Base-by-base conservation (phyloP, 1,140 invertebrate genomes). In the Zophobas morio region DNA sequence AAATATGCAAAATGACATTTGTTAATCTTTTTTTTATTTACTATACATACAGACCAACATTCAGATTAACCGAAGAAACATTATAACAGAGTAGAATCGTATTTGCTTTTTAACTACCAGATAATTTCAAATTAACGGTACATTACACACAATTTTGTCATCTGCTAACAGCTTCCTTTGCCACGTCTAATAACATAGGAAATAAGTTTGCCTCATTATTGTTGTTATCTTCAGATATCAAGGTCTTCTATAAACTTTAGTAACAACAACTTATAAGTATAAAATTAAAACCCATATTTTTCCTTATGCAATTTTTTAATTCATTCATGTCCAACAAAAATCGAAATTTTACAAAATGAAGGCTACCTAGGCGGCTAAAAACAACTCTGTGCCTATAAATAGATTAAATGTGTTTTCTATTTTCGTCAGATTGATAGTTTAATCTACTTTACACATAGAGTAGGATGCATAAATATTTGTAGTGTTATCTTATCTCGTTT, bases 391-490 rank as follows among this genome's bases (percentile, higher is more conserved):
- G 6, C n/a, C 46, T 53, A 35, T 70, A 70, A 70, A 70, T 70
- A 73, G 71, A n/a, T 35, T 49, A 6, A 32, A 71, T 51, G 49
- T 51, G 34, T 73, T 56, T 73, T 73, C 46, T 53, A 73, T 73
- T 73, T 73, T 54, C 56, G 46, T 51, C 20, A 36, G 33, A 42
- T 63, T 46, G 63, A 70, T 70, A 70, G 36, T 70, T 42, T 70
- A 70, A 70, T 70, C 63, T 70, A 70, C n/a, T 34, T 39, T 63
- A 46, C 40, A 35, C 36, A 37, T 54, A 56, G 49, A 56, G 40
- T 47, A 36, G 46, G 51, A 72, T 54, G 36, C 49, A 73, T 73
- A 73, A 73, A 73, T 73, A 73, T 73, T 73, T 73, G 71, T 73
- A 34, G 36, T 56, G 35, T 54, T 72, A 73, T 73, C 71, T 73